Base-by-base conservation (phyloP, 2,888 invertebrate genomes). In the Drosophila kokeensis region DNA sequence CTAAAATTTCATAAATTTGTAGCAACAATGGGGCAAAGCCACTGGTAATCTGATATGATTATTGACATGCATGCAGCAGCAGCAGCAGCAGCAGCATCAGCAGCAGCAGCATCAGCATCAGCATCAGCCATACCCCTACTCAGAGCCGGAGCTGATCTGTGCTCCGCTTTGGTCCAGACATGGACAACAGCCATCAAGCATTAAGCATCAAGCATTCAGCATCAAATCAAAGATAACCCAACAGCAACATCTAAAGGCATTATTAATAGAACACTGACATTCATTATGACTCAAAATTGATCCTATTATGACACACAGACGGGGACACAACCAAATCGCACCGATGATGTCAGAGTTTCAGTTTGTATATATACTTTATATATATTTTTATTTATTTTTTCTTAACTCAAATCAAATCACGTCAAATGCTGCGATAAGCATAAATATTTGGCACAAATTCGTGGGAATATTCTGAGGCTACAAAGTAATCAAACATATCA, bases 1-100 rank as follows among this genome's bases (percentile, higher is more conserved):
- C 87, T 87, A 87, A 87, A 85, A 87, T 87, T 87, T 87, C 87
- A 87, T 84, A 87, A 89, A 87, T 87, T 38, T 88, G 81, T 87
- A 82, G 87, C 83, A 85, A 87, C 87, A 87, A 88, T 87, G 84
- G 84, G 73, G 79, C 88, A 88, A 83, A 86, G 87, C 83, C 85
- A 87, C 69, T 85, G 83, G 87, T 85, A 88, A 88, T 88, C 83
- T 79, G 87, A 87, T 89, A 80, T 87, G 85, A 85, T 85, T 85
- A 85, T 87, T 89, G 85, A 89, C 87, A 82, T 80, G 89, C 89
- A 84, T 81, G 85, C 77, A 76, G 69, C 71, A 69, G 52, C 49
- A 66, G 32, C 60, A 49, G 21, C 82, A 70, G 59, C 54, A 45
- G 29, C 42, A 42, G 50, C 60, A 49, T 11, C 82, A 72, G 36